Evolutionary conservation across 2,797 vertebrate genomes (phyloP), one percentile per base, ranked within the genome.

Genomic region (Megalops cyprinoides): DNA sequence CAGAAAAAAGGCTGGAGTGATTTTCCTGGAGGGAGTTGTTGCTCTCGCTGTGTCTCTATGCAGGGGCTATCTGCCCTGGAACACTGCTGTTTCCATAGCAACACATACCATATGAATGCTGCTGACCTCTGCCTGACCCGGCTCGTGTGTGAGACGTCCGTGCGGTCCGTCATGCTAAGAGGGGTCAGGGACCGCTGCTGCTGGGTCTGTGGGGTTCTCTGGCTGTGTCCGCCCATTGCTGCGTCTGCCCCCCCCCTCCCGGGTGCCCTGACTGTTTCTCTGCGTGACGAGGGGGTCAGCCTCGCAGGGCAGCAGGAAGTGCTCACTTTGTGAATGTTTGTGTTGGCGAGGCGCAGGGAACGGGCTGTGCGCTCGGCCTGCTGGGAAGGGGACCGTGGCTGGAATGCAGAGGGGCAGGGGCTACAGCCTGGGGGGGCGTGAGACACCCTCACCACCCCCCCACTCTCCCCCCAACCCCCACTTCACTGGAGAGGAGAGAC

Each of bases 311-410:
- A 62, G 58, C 77, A 80, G 81, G 78, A 80, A 82, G 74, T 60
- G 78, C 65, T 79, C 65, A 55, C 65, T 78, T 74, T 78, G 77
- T 67, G 71, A 49, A 25, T 79, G 77, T 82, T 82, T 49, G 73
- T 76, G 42, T 83, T 77, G 75, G 75, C 74, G 51, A 25, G 37
- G n/a, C 67, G 9, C 42, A 74, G n/a, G 15, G 65, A 71, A 44
- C 18, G 67, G 67, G 37, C 15, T 37, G 39, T 20, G 23, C 67
- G 6, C 12, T 71, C 14, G 39, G 39, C 37, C 67, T 12, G 65
- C 37, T 7, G 37, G 23, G 37, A n/a, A n/a, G 34, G 15, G 65
- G 65, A 69, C 65, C 65, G 39, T 20, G 4, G 20, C 67, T 10
- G 67, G 67, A 71, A 71, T 71, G 67, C 67, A n/a, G 39, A 65